These are phyloP conservation scores for Heliconius himera DNA, from an alignment of 1,140 invertebrate genomes.

Conservation along the genomic window DNA sequence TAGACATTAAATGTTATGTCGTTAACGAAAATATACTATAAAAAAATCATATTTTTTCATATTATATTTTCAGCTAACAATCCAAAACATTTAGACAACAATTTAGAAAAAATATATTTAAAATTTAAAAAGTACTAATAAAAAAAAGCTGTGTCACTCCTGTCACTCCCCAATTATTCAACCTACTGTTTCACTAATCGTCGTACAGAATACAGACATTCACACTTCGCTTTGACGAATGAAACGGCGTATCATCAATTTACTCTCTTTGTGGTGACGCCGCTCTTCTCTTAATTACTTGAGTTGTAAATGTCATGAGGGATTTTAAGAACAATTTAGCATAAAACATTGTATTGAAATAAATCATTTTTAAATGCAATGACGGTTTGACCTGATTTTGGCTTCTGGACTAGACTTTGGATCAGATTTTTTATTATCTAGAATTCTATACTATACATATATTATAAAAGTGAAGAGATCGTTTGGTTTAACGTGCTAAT, in stretches of 20 bases:
- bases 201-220: constrained; percentile 37
- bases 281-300: constrained; percentile 12
- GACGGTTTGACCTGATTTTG: background rate
- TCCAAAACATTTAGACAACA: no score
- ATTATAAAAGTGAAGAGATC: background rate
- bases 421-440: background rate
- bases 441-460: background rate
- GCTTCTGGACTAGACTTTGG: background rate
- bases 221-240: constrained; percentile 57
- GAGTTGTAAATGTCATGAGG: constrained; percentile 1
- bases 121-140: background rate
- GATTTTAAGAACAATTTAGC: constrained; percentile 11
- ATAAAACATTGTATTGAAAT: constrained; percentile 12
- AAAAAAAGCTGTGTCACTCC: background rate
- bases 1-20: no score
- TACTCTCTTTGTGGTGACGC: constrained; percentile 48
- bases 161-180: constrained; percentile 1
- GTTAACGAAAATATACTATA: no score
- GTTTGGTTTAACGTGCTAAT: background rate
- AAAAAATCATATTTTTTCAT: no score
- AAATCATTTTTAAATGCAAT: constrained; percentile 11
- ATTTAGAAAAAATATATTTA: no score
- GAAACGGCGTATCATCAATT: constrained; percentile 54
- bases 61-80: no score
- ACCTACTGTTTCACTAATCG: constrained; percentile 39